A percentile compares a stretch with the other conserved stretches of the same genome.
Conservation (phyloP, 2,888 invertebrate genomes). For the Drosophila greeni region DNA sequence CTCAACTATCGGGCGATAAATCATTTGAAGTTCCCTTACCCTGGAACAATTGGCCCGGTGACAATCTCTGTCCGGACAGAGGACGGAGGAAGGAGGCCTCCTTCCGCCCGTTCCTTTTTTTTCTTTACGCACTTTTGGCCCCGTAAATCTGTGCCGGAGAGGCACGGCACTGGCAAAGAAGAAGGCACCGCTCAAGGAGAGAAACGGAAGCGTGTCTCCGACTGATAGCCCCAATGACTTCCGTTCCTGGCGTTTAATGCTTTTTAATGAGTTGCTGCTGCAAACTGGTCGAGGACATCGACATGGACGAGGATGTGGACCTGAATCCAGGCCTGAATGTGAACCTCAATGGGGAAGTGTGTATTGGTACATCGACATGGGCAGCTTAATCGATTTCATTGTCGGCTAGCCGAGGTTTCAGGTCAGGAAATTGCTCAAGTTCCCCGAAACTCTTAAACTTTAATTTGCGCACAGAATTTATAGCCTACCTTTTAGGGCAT, state of each 20-base stretch:
- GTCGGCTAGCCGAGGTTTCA: conserved; percentile 36
- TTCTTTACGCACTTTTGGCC: conserved; percentile 40
- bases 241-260: conserved; percentile 72
- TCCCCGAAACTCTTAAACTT: conserved; percentile 30
- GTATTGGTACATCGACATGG: conserved; percentile 13
- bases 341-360: conserved; percentile 1
- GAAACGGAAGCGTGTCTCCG: conserved; percentile 67
- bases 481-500: conserved; percentile 23
- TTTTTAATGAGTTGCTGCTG: conserved; percentile 67
- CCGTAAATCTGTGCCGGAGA: conserved; percentile 44
- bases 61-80: conserved; percentile 54
- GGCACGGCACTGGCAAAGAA: conserved; percentile 1
- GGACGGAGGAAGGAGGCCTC: not conserved
- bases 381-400: conserved; percentile 66
- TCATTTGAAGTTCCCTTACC: conserved; percentile 67
- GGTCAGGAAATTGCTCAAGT: conserved; percentile 42
- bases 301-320: conserved; percentile 9
- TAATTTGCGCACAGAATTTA: conserved; percentile 19
- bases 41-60: conserved; percentile 67
- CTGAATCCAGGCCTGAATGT: not conserved
- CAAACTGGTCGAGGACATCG: conserved; percentile 36
- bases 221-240: conserved; percentile 72
- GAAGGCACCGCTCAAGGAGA: conserved; percentile 54
- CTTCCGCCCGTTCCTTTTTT: conserved; percentile 8
- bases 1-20: conserved; percentile 72